phyloP scores from a whole-genome alignment of 2,797 vertebrate species.

The Propithecus perrieri region DNA sequence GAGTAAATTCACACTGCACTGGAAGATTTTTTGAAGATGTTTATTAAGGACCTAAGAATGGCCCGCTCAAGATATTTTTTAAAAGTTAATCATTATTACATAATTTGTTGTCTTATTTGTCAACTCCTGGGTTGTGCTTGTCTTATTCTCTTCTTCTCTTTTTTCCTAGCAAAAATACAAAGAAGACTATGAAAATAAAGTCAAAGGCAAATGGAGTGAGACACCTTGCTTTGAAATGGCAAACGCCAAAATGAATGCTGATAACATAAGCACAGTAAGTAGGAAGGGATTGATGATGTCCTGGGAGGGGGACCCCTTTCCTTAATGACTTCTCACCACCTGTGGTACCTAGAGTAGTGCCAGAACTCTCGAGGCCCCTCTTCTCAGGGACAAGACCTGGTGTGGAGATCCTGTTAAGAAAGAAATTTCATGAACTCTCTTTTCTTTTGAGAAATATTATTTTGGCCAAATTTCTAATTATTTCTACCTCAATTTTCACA shows the following conservation, averaged over 20 bases:
- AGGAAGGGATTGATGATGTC: not conserved
- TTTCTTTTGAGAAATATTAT: constrained; percentile 3
- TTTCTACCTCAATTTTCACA: constrained; percentile 22
- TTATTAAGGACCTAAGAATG: not conserved
- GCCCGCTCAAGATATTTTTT: not conserved
- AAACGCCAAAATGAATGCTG: constrained; percentile 92
- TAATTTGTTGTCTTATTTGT: not conserved
- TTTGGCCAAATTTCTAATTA: not conserved
- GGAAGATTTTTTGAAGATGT: not conserved
- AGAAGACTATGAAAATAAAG: constrained; percentile 95
- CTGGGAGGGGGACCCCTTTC: not conserved
- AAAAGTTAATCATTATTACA: not conserved
- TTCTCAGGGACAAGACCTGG: not conserved
- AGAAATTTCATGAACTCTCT: not conserved
- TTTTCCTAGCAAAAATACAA: constrained; percentile 92
- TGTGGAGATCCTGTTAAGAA: not conserved
- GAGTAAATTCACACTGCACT: not conserved
- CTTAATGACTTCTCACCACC: not conserved
- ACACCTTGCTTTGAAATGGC: constrained; percentile 98
- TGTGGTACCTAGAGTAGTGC: not conserved
- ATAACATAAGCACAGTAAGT: constrained; percentile 94
- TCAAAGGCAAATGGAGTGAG: constrained; percentile 98
- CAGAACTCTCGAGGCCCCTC: not conserved
- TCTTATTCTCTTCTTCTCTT: not conserved
- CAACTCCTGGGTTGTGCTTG: not conserved